phyloP scores from a whole-genome alignment of 2,888 invertebrate genomes.

The Odontomyia ornata region DNA sequence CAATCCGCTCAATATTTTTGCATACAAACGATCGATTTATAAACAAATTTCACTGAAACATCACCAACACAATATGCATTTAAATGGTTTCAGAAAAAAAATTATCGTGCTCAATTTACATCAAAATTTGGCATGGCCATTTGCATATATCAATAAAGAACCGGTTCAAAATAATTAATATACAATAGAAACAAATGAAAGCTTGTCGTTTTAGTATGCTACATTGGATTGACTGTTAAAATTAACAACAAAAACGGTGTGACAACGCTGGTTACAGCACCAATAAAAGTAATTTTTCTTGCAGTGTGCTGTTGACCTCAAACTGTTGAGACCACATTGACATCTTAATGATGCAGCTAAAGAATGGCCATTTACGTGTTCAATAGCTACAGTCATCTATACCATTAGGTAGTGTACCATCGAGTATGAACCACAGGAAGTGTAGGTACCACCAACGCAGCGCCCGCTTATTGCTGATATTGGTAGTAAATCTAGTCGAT shows the following conservation, averaged over 20 bases:
- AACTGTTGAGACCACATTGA: conserved; percentile 1
- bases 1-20: too few relatives aligned
- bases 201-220: background rate
- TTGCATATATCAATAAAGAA: background rate
- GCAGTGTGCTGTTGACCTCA: conserved; percentile 24
- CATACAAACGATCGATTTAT: too few relatives aligned
- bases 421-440: background rate
- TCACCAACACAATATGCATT: background rate
- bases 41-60: too few relatives aligned
- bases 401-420: background rate
- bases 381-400: background rate
- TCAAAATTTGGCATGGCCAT: background rate
- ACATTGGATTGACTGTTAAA: too few relatives aligned
- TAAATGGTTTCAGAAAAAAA: background rate
- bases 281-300: conserved; percentile 13
- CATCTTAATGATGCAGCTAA: conserved; percentile 20
- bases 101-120: background rate
- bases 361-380: conserved; percentile 1
- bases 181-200: background rate
- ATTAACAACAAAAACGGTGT: too few relatives aligned
- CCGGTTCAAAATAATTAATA: conserved; percentile 2
- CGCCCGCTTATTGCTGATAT: background rate
- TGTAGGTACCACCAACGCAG: conserved; percentile 1
- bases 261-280: background rate
- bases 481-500: background rate